These are phyloP conservation scores for Schrankia costaestrigalis DNA, from an alignment of 2,888 invertebrate genomes.

Conservation along the genomic window DNA sequence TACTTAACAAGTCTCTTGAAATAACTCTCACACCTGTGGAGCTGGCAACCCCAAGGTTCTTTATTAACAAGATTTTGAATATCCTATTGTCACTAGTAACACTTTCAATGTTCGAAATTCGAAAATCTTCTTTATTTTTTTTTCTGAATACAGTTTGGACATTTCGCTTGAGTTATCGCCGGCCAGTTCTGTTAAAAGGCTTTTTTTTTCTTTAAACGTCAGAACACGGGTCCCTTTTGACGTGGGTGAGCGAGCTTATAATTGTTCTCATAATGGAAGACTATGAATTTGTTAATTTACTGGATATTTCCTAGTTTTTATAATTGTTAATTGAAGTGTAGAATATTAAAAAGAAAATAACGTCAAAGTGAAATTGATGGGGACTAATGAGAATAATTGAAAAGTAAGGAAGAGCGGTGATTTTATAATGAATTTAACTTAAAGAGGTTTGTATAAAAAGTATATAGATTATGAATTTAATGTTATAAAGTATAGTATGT, in stretches of 20 bases:
- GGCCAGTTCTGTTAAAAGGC: slow-evolving; percentile 77
- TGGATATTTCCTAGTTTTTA: slow-evolving; percentile 17
- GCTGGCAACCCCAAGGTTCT: slow-evolving; percentile 49
- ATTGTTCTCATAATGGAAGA: slow-evolving; percentile 51
- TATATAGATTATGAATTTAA: too few relatives aligned
- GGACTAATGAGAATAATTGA: too few relatives aligned
- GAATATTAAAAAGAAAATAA: too few relatives aligned
- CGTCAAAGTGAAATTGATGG: too few relatives aligned
- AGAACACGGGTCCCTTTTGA: slow-evolving; percentile 67
- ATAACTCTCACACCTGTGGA: slow-evolving; percentile 23
- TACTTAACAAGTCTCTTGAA: too few relatives aligned
- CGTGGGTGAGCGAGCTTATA: slow-evolving; percentile 79
- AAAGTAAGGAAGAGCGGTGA: too few relatives aligned
- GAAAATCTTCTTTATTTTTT: slow-evolving; percentile 54
- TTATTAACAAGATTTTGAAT: slow-evolving; percentile 80
- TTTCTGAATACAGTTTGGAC: slow-evolving; percentile 67
- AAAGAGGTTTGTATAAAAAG: too few relatives aligned
- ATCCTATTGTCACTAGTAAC: slow-evolving; percentile 79
- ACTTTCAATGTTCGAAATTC: slow-evolving; percentile 76
- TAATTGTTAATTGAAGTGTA: too few relatives aligned
- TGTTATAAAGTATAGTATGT: too few relatives aligned
- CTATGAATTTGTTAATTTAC: slow-evolving; percentile 13
- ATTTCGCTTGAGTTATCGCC: slow-evolving; percentile 80
- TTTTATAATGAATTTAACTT: too few relatives aligned
- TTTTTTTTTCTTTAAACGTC: slow-evolving; percentile 71